A percentile compares a stretch with the other conserved stretches of the same genome.
Evolutionary conservation across 2,888 invertebrate species (phyloP).

Genomic region (Drosophila neotestacea): DNA sequence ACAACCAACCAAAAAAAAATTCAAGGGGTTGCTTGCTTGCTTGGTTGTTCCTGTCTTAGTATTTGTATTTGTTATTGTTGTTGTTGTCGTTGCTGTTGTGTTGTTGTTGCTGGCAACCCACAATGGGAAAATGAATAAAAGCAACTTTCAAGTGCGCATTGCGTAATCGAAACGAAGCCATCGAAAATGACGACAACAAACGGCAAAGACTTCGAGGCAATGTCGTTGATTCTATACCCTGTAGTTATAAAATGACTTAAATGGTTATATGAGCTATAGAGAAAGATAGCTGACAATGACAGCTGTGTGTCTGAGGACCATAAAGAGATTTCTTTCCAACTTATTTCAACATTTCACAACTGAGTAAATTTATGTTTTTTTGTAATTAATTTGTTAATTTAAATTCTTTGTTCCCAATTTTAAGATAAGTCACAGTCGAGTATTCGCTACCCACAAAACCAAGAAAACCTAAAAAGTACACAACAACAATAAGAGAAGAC

Average conservation of each 20-base stretch:
- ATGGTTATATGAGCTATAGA: neutral
- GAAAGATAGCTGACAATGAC: too few species aligned
- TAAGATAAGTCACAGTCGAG: neutral
- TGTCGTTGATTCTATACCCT: constrained; percentile 23
- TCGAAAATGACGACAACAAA: constrained; percentile 44
- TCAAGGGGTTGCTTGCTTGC: constrained; percentile 47
- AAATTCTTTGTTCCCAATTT: too few species aligned
- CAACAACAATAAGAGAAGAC: constrained; percentile 5
- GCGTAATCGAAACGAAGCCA: constrained; percentile 66
- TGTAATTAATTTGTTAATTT: too few species aligned
- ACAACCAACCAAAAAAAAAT: constrained; percentile 13
- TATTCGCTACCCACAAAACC: neutral
- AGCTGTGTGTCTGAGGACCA: too few species aligned
- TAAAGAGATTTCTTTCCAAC: too few species aligned
- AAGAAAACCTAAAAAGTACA: constrained; percentile 6
- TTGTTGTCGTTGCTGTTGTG: constrained; percentile 27
- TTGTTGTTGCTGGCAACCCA: constrained; percentile 44
- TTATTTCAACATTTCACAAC: too few species aligned
- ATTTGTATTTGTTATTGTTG: constrained; percentile 5
- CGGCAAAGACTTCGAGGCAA: constrained; percentile 21
- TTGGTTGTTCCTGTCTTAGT: neutral
- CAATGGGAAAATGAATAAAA: constrained; percentile 56
- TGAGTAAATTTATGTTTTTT: too few species aligned
- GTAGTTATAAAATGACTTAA: neutral
- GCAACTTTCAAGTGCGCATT: constrained; percentile 60